Evolutionary conservation across 2,888 invertebrate species (phyloP).

Genomic region (Cephus sareptanus): DNA sequence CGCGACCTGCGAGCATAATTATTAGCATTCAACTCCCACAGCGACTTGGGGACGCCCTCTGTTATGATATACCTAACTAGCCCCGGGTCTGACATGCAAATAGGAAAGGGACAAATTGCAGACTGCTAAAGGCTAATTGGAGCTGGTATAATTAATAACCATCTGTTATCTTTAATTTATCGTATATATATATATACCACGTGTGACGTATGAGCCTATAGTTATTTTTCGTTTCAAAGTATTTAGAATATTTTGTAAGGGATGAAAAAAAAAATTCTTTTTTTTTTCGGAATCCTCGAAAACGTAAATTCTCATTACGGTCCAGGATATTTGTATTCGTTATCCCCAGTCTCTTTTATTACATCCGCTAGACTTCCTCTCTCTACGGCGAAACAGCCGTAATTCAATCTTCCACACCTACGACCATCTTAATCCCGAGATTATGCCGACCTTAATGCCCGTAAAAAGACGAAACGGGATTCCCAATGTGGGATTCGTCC

Average conservation of each 20-base stretch:
- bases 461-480: slow-evolving; percentile 31
- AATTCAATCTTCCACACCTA: slow-evolving; percentile 52
- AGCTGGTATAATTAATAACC: neutral
- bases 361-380: neutral
- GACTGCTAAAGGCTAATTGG: neutral
- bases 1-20: neutral
- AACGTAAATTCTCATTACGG: neutral
- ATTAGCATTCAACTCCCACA: neutral
- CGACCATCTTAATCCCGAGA: slow-evolving; percentile 51
- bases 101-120: neutral
- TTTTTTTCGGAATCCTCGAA: neutral
- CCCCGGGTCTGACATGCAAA: neutral
- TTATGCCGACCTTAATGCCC: slow-evolving; percentile 46
- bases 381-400: slow-evolving; percentile 25
- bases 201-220: neutral
- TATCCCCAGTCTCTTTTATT: neutral
- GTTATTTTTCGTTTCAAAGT: neutral
- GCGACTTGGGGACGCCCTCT: neutral
- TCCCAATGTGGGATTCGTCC: slow-evolving; percentile 1
- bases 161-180: neutral
- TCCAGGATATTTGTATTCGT: neutral
- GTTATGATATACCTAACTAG: neutral
- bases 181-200: neutral
- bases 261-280: neutral
- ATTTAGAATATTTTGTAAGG: neutral